Evolutionary conservation across 37 sponge, comb jelly and placozoan species (phyloP), one percentile per base, ranked within the genome.

Genomic region (Amphimedon queenslandica): DNA sequence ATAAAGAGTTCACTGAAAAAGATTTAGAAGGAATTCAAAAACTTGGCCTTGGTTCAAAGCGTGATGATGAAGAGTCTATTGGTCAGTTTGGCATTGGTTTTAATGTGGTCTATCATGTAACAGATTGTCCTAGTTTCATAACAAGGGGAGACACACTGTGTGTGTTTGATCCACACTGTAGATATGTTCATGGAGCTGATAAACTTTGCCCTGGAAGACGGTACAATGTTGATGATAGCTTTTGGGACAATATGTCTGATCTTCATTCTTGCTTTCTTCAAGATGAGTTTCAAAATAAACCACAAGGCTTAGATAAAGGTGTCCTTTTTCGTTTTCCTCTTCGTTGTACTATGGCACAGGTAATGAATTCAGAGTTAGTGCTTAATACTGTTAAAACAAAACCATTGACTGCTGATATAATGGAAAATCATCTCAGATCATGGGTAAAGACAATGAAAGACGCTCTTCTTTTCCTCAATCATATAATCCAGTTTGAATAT

Each of bases 11-110:
- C 58, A 68, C 70, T 51, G 84, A 82, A 36, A 58, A 81, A 0
- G 93, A 92, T 74, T 36, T 92, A 3, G 55, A 87, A 83, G 93
- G 93, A 10, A 92, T 92, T 31, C 78, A 82, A 34, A 33, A 80
- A 25, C 74, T 92, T 8, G 93, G 93, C 30, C 51, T 77, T 43
- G 93, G 89, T 25, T 71, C 79, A 73, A 93, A 88, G 66, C 40
- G 79, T 6, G 85, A 81, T 40, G 86, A 88, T 60, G 66, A 75
- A 23, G 73, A 82, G 25, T 74, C 69, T 30, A 93, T 84, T 69
- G 93, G 93, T 10, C 85, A 80, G 71, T 93, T 76, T 93, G 93
- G 93, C 8, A 84, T 93, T 66, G 93, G 93, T 38, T 88, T 93
- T 66, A 93, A 93, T 84, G 82, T 71, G 5, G 90, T 84, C 24